Base-by-base conservation (phyloP, 2,888 invertebrate genomes). In the Myopa testacea region DNA sequence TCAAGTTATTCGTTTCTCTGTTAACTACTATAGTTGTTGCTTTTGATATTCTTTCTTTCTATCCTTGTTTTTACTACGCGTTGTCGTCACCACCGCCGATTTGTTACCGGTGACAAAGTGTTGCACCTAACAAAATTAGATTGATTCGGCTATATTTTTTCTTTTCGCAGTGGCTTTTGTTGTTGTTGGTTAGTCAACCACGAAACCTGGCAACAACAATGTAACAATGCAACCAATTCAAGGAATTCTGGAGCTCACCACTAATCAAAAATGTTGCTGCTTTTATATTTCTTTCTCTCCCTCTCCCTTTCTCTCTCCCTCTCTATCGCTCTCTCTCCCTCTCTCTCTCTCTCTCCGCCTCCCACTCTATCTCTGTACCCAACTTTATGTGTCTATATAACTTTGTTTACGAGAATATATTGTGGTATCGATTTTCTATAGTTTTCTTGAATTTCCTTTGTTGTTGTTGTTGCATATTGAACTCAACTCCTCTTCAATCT, bases 91-190 rank as follows among this genome's bases (percentile, higher is more conserved):
- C 40, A n/a, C n/a, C 58, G 19, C 45, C 63, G 75, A 75, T 75
- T 79, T 77, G 75, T 63, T 62, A 74, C 67, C 75, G 68, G 72
- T 79, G 79, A 77, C 77, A 79, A 79, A 77, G 68, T 77, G 77
- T 79, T 72, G 50, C 75, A 45, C 40, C 70, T 67, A 69, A 75
- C 72, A 26, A 75, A 77, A 69, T 71, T 62, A 73, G 72, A 77
- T 69, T 75, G 71, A 50, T 19, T 63, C 68, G 60, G 67, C 45
- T n/a, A 14, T 19, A 19, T 63, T 40, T 67, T 40, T 67, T 40
- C 37, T 14, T 12, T 26, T 75, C 38, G 68, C n/a, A 37, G 26
- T 45, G 55, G 45, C 10, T 37, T 40, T 67, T 16, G 65, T 19
- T n/a, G 26, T 71, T 55, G 38, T 1, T 34, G 38, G 12, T 62